A percentile compares a stretch with the other conserved stretches of the same genome.
These are phyloP conservation scores for Erebia aethiops DNA, from an alignment of 2,888 invertebrate species.

Conservation along the genomic window DNA sequence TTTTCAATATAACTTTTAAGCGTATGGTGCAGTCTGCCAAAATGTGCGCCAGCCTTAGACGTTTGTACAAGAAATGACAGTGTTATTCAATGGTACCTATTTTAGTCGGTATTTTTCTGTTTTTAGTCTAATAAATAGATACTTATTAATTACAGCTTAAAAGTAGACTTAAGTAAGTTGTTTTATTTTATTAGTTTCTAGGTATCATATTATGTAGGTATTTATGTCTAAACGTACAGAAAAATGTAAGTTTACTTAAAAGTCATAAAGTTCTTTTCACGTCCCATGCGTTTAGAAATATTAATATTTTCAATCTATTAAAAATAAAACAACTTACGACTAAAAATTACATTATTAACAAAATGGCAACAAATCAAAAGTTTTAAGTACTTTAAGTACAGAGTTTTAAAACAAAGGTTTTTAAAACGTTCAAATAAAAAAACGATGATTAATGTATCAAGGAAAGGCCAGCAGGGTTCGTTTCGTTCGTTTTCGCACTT, in stretches of 20 bases:
- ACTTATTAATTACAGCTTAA: conserved; percentile 23
- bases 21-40: not conserved
- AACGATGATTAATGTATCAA: no score
- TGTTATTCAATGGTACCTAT: conserved; percentile 1
- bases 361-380: conserved; percentile 40
- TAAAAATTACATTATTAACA: conserved; percentile 14
- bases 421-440: no score
- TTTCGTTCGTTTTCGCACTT: no score
- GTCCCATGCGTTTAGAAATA: no score
- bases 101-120: not conserved
- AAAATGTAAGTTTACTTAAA: no score
- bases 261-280: no score
- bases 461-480: no score
- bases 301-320: not conserved
- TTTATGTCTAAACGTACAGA: no score
- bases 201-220: no score
- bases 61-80: conserved; percentile 2
- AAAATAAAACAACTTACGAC: conserved; percentile 27
- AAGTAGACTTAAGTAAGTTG: conserved; percentile 21
- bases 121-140: not conserved
- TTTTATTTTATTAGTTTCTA: not conserved
- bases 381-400: not conserved
- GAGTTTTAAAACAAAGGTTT: no score
- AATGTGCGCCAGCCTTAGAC: conserved; percentile 9
- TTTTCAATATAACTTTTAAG: not conserved